Conservation (phyloP, 2,113 vertebrate species). For the Mus spicilegus region DNA sequence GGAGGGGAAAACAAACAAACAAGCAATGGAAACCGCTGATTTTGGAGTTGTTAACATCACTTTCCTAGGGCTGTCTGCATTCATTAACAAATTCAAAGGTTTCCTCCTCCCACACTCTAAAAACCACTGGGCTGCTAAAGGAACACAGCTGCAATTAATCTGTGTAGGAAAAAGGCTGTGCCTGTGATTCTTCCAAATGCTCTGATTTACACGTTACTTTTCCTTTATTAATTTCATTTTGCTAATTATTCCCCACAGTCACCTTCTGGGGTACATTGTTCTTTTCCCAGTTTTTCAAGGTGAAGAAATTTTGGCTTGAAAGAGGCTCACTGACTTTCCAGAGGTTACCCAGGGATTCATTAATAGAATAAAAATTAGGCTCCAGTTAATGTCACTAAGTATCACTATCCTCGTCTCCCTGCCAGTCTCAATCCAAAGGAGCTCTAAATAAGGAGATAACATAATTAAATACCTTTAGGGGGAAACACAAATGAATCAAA, state of each 20-base stretch:
- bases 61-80: background rate
- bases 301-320: conserved; percentile 64
- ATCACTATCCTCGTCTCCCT: conserved; percentile 54
- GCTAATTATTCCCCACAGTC: conserved; percentile 47
- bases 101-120: background rate
- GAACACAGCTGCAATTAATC: background rate
- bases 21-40: background rate
- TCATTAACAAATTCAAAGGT: conserved; percentile 34
- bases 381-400: conserved; percentile 65
- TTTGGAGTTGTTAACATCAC: background rate
- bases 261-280: conserved; percentile 52
- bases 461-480: conserved; percentile 73
- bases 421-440: conserved; percentile 50
- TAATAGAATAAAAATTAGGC: conserved; percentile 70
- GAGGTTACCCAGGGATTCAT: conserved; percentile 74
- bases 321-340: conserved; percentile 61
- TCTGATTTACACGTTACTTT: conserved; percentile 37
- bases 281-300: conserved; percentile 62
- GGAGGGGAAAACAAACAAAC: background rate
- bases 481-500: conserved; percentile 71
- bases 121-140: conserved; percentile 1
- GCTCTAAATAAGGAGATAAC: conserved; percentile 70
- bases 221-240: conserved; percentile 70
- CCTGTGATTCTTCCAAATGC: background rate
- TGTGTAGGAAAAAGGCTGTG: background rate